phyloP scores from a whole-genome alignment of 1,140 invertebrate species.

The Zaprionus africanus region DNA sequence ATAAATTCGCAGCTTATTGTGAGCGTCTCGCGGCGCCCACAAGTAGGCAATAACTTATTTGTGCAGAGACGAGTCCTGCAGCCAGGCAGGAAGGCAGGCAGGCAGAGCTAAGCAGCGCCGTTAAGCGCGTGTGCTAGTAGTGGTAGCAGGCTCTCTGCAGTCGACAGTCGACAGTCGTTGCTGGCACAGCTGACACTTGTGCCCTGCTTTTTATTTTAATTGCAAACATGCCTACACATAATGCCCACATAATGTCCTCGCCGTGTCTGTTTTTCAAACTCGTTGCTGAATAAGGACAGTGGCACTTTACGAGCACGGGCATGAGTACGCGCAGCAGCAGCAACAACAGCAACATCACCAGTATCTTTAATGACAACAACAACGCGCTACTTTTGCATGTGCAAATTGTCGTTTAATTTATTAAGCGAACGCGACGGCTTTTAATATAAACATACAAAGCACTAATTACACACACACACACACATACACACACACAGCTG shows the following conservation, averaged over 20 bases:
- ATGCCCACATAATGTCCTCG: conserved; percentile 63
- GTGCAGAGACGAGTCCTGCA: conserved; percentile 22
- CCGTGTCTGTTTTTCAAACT: conserved; percentile 41
- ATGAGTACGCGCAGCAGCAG: conserved; percentile 35
- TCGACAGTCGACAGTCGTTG: not conserved
- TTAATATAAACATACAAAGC: conserved; percentile 77
- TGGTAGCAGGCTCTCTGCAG: not conserved
- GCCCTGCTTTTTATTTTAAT: conserved; percentile 75
- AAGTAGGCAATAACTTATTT: conserved; percentile 76
- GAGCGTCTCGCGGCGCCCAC: conserved; percentile 46
- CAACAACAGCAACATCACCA: conserved; percentile 19
- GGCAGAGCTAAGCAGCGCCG: conserved; percentile 17
- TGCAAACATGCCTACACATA: conserved; percentile 66
- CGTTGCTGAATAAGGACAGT: conserved; percentile 42
- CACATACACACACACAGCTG: conserved; percentile 28
- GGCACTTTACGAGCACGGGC: conserved; percentile 59
- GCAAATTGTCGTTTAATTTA: conserved; percentile 83
- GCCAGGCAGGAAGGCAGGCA: not conserved
- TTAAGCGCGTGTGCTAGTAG: conserved; percentile 31
- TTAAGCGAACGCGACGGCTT: conserved; percentile 68
- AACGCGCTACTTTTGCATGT: conserved; percentile 59
- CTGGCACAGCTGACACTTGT: conserved; percentile 47
- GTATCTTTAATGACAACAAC: conserved; percentile 46
- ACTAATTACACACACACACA: conserved; percentile 69
- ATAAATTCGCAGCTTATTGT: conserved; percentile 70